Percentiles rank a stretch among this genome's conserved stretches.
phyloP scores from a whole-genome alignment of 2,113 vertebrate species.

The Ibidorhyncha struthersii region DNA sequence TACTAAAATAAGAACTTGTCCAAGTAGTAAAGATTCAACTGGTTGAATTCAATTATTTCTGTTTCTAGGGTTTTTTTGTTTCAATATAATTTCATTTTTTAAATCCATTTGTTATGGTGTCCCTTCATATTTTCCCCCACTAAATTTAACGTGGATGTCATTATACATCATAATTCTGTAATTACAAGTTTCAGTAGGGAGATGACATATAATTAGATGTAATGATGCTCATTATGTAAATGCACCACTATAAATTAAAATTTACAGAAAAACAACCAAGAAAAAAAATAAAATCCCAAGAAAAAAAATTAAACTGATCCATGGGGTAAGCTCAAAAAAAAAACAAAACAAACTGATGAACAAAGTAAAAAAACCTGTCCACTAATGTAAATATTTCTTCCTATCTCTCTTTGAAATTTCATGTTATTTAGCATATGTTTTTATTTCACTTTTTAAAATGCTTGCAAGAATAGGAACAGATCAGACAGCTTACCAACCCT shows the following conservation, averaged over 20 bases:
- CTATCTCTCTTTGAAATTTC: neutral
- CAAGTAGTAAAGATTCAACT: neutral
- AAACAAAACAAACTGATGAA: neutral
- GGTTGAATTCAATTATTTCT: neutral
- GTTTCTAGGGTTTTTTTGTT: neutral
- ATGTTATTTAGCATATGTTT: neutral
- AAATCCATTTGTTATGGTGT: neutral
- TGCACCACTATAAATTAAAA: conserved; percentile 8
- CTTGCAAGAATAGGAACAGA: neutral
- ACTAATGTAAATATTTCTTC: neutral
- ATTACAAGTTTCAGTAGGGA: conserved; percentile 53
- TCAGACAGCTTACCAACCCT: neutral
- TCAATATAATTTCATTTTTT: neutral
- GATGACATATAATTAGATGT: conserved; percentile 39
- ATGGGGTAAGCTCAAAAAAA: neutral
- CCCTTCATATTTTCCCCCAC: neutral
- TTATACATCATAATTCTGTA: conserved; percentile 32
- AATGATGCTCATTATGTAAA: conserved; percentile 48
- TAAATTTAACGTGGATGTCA: conserved; percentile 4
- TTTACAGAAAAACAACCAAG: neutral
- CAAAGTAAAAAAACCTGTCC: neutral
- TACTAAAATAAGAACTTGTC: neutral
- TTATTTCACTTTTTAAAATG: neutral
- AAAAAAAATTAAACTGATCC: neutral
- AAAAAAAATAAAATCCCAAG: neutral